phyloP scores from a whole-genome alignment of 2,888 invertebrate species.

The Stenchaetothrips biformis region DNA sequence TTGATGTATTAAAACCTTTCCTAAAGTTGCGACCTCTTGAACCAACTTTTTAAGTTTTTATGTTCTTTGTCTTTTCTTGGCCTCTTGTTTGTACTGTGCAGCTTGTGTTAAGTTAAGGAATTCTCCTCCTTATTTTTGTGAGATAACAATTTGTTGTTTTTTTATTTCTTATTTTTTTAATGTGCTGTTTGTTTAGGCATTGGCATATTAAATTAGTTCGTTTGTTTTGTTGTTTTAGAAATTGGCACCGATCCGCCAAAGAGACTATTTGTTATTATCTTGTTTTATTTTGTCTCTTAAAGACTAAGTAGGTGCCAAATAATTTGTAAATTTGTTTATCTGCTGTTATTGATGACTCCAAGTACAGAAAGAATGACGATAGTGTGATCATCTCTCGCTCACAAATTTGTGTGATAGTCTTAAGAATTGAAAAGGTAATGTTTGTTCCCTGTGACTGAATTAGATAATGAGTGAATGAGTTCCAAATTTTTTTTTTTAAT shows the following conservation, averaged over 20 bases:
- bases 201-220: neutral
- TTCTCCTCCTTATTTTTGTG: too few species aligned
- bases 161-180: neutral
- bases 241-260: constrained; percentile 7
- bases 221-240: constrained; percentile 20
- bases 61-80: too few species aligned
- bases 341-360: neutral
- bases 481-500: neutral
- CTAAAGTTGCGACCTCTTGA: too few species aligned
- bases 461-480: neutral
- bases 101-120: too few species aligned
- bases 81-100: too few species aligned
- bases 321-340: constrained; percentile 15
- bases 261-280: constrained; percentile 7
- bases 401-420: too few species aligned
- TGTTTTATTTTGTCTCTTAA: constrained; percentile 16
- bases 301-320: constrained; percentile 20
- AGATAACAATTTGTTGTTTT: neutral
- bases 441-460: neutral
- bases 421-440: too few species aligned
- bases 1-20: too few species aligned
- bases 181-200: neutral
- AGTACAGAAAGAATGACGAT: too few species aligned
- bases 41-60: too few species aligned
- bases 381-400: too few species aligned